Base-by-base conservation (phyloP, 92 coral and sea anemone genomes). In the Nematostella vectensis region DNA sequence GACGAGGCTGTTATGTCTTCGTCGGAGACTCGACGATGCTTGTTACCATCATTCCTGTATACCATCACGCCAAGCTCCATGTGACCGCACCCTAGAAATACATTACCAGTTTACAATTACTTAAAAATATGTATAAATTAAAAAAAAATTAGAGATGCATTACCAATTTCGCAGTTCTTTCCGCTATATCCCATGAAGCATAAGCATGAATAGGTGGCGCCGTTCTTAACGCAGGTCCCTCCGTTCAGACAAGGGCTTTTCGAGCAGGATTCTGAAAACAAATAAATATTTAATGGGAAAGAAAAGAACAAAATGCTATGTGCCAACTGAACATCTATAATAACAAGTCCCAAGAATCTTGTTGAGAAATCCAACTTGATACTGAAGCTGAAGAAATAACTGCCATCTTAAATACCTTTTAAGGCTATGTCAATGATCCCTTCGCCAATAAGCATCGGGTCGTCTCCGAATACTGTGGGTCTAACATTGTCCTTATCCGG, bases 61-160 rank as follows among this genome's bases (percentile, higher is more conserved):
- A 38, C 59, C 70, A 64, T 64, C 6, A 64, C 70, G 6, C 70
- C 70, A 11, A 64, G 27, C 28, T 64, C 70, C 48, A 18, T 64
- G 45, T 51, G 70, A n/a, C 17, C 12, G 29, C 70, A 64, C 4
- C 51, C 70, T 64, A 31, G 21, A 24, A 50, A 4, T n/a, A n/a
- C n/a, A n/a, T 2, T 2, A 44, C 15, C 50, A 44, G 16, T 44
- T n/a, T n/a, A n/a, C n/a, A n/a, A n/a, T n/a, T n/a, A n/a, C n/a
- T n/a, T n/a, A n/a, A n/a, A n/a, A n/a, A n/a, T n/a, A n/a, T n/a
- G n/a, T n/a, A n/a, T n/a, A n/a, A n/a, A n/a, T n/a, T n/a, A n/a
- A n/a, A n/a, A n/a, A n/a, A n/a, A n/a, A n/a, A n/a, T n/a, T n/a
- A n/a, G n/a, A n/a, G n/a, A n/a, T n/a, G n/a, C n/a, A n/a, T n/a